Base-by-base conservation (phyloP, 2,113 vertebrate species). In the Pagrus major region DNA sequence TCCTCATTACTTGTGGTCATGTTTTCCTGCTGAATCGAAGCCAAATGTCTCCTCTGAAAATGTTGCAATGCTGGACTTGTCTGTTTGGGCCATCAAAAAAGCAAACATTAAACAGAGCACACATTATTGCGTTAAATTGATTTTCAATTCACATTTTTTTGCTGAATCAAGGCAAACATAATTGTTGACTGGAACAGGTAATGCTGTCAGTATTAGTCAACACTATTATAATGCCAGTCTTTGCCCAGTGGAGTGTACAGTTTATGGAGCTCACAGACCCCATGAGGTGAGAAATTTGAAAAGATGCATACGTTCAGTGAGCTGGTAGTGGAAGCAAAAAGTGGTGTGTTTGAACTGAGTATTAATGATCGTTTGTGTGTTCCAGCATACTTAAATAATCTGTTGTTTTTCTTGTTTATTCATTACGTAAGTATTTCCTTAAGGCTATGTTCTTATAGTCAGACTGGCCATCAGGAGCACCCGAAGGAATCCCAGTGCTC, bases 1-100 rank as follows among this genome's bases (percentile, higher is more conserved):
- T 78, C 61, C 65, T 78, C 56, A 80, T 87, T 84, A 71, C 71
- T 67, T 0, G 31, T 69, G 68, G 52, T 58, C 61, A 47, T 78
- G 51, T 29, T 60, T 78, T 71, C 27, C 49, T 68, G 61, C 35
- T 80, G 76, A 82, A 82, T 60, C 60, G 21, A 71, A 58, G 44
- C 60, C 72, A 75, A 66, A 76, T 60, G 44, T 71, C 37, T 70
- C 75, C 14, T 25, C 65, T 47, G 46, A 33, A 81, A 79, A 73
- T 60, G 39, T 33, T 71, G 59, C 47, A 71, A 37, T 27, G 25
- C 35, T 16, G 54, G 42, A 59, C 49, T 58, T n/a, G 27, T 10
- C 33, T 70, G 5, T 39, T 61, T 63, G 18, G 20, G 23, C 29
- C 46, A 44, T 23, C 0, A 44, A 41, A 60, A 47, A 51, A 63